Evolutionary conservation across 2,113 vertebrate species (phyloP), one percentile per base, ranked within the genome.

Genomic region (Scomber japonicus): DNA sequence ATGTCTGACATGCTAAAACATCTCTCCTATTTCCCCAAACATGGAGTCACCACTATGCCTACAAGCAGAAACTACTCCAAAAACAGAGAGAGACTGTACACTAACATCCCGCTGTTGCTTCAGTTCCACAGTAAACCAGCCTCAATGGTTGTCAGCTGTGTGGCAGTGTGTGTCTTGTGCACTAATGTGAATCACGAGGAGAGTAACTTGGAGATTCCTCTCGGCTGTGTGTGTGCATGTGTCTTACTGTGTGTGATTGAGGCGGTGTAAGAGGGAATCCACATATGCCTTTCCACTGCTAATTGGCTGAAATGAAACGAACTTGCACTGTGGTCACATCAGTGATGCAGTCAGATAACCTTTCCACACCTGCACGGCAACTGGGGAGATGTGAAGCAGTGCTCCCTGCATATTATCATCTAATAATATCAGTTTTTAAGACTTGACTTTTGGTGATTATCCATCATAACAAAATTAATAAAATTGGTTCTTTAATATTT

Each of bases 101-200:
- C 56, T 69, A 75, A 59, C 71, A 56, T 56, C 49, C 11, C 16
- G 13, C 54, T 80, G 75, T 78, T 82, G 57, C 53, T 80, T 80
- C 72, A 66, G 44, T 50, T 66, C 54, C 66, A 81, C 70, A 86
- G 57, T 62, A 75, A 80, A 88, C 80, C 83, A 48, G 45, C 11
- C 70, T 59, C 75, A 87, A 74, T 68, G 61, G 53, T 24, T 84
- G 79, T 91, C 90, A 90, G 87, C 90, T 86, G 84, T 81, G 80
- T 56, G 48, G 50, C 81, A 56, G 75, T 27, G 24, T 27, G 24
- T 27, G 24, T 81, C 68, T 79, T 48, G 74, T 71, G 71, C n/a
- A 3, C 69, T 91, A 92, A 94, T 92, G 87, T 69, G 82, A 84
- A 89, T 92, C 93, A 95, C 75, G 68, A 93, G 91, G 78, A 70